Conservation (phyloP, 2,797 vertebrate genomes). For the Karalla daura region DNA sequence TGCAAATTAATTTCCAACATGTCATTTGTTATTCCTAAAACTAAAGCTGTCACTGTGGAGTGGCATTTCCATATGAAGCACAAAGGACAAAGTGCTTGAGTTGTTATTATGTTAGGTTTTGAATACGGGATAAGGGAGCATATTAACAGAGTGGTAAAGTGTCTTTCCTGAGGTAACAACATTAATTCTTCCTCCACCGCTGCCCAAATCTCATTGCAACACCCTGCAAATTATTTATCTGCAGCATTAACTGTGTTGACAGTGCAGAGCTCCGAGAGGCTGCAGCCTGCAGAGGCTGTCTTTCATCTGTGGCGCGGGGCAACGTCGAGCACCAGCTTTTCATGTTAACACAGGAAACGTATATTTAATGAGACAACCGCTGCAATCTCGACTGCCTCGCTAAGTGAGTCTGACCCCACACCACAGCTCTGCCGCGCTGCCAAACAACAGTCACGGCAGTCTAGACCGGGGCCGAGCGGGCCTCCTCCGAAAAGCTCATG, state of each 20-base stretch:
- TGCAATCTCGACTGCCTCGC: conserved; percentile 61
- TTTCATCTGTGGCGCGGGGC: conserved; percentile 51
- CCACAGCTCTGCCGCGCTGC: conserved; percentile 46
- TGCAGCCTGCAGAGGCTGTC: conserved; percentile 41
- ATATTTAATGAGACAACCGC: conserved; percentile 71
- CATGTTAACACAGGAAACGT: conserved; percentile 72
- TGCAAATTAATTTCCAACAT: no score
- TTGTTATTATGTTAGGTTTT: neutral
- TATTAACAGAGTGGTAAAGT: neutral
- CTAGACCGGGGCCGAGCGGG: conserved; percentile 65
- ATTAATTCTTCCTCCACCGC: conserved; percentile 10
- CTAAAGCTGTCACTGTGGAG: no score
- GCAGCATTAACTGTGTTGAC: conserved; percentile 41
- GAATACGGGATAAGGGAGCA: neutral
- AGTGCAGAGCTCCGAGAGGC: conserved; percentile 45
- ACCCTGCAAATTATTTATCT: conserved; percentile 66
- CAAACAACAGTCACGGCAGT: conserved; percentile 63
- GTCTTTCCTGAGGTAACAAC: neutral
- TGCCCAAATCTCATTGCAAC: conserved; percentile 54
- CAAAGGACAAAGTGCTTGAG: neutral
- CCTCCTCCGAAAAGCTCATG: conserved; percentile 63
- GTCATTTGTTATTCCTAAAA: no score
- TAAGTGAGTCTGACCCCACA: conserved; percentile 64
- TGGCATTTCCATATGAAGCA: no score
- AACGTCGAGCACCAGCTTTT: conserved; percentile 56